Evolutionary conservation across 2,797 vertebrate genomes (phyloP).

Genomic region (Peromyscus aztecus): DNA sequence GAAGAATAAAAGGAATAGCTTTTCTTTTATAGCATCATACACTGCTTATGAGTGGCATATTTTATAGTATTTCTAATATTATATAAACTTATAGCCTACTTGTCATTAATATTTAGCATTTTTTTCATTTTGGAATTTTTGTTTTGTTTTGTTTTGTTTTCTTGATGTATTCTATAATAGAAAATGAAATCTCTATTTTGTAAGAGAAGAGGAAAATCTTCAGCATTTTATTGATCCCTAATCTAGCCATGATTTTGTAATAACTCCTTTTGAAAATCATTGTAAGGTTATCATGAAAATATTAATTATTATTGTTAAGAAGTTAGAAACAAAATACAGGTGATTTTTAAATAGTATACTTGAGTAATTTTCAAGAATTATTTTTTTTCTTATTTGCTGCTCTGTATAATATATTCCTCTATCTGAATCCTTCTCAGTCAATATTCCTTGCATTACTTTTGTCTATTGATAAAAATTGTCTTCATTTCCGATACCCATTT

Average conservation of each 20-base stretch:
- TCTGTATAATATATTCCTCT: not conserved
- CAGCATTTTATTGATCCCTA: not conserved
- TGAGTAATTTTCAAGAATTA: slow-evolving; percentile 9
- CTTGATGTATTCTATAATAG: not conserved
- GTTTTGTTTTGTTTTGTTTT: not conserved
- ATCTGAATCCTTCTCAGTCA: not conserved
- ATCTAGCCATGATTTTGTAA: not conserved
- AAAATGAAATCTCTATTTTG: not conserved
- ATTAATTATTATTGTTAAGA: not conserved
- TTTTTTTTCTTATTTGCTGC: not conserved
- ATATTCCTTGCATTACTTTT: not conserved
- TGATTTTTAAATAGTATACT: slow-evolving; percentile 9
- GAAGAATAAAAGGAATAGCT: slow-evolving; percentile 39
- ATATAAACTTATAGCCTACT: slow-evolving; percentile 6
- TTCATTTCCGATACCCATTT: not conserved
- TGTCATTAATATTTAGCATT: not conserved
- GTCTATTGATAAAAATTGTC: not conserved
- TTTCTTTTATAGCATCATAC: not conserved
- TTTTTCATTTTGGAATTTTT: not conserved
- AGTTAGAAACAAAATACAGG: not conserved
- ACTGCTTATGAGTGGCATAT: not conserved
- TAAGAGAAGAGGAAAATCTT: not conserved
- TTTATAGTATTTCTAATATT: slow-evolving; percentile 52
- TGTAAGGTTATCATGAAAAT: not conserved
- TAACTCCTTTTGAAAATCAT: not conserved